Percentiles rank a stretch among this genome's conserved stretches.
These are phyloP conservation scores for Hemitrygon akajei DNA, from an alignment of 2,797 vertebrate genomes.

Conservation along the genomic window DNA sequence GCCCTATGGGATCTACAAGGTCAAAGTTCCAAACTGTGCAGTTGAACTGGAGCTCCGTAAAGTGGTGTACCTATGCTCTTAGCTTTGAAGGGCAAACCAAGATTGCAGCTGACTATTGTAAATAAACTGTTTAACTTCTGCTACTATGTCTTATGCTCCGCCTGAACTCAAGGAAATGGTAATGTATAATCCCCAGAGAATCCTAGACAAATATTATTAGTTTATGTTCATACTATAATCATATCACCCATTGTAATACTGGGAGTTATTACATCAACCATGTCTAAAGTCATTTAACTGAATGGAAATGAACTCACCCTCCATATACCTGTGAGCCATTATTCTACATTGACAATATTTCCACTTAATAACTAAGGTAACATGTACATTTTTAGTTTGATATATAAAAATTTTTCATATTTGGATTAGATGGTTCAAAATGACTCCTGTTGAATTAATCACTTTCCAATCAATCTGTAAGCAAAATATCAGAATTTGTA, in stretches of 20 bases:
- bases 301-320: neutral
- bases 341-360: too few relatives aligned
- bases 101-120: conserved; percentile 9
- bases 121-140: conserved; percentile 31
- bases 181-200: conserved; percentile 11
- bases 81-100: conserved; percentile 2
- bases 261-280: neutral
- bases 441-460: neutral
- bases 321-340: neutral
- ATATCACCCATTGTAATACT: neutral
- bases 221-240: conserved; percentile 24
- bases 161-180: conserved; percentile 4
- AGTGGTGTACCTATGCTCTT: neutral
- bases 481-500: neutral
- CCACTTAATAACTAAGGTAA: neutral
- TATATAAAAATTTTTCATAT: neutral
- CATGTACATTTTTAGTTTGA: neutral
- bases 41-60: conserved; percentile 20
- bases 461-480: neutral
- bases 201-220: conserved; percentile 12
- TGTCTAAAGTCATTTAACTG: neutral
- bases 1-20: neutral
- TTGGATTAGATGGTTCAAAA: neutral
- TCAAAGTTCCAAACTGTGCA: neutral
- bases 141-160: conserved; percentile 1